phyloP scores from a whole-genome alignment of 2,113 vertebrate species.

The Madoqua kirkii region DNA sequence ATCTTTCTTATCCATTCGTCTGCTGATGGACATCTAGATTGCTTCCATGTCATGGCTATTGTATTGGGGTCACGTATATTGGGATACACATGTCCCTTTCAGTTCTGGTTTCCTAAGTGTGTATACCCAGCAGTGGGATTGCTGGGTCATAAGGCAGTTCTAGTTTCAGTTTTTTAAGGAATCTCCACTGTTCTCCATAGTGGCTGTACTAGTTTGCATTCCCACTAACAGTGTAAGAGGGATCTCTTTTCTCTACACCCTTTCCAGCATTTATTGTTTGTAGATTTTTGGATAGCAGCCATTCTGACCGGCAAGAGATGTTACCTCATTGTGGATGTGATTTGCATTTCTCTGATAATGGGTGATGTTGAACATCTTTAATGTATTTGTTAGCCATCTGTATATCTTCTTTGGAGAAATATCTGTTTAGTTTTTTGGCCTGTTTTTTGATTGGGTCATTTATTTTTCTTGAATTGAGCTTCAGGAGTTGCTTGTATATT shows the following conservation, averaged over 20 bases:
- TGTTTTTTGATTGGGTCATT: neutral
- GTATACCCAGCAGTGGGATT: neutral
- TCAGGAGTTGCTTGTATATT: neutral
- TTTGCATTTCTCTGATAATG: neutral
- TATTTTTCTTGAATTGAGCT: neutral
- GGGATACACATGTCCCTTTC: neutral
- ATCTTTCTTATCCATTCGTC: neutral
- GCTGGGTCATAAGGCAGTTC: neutral
- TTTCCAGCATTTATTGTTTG: neutral
- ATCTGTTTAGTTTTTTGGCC: neutral
- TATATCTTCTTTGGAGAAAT: neutral
- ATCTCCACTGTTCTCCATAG: neutral
- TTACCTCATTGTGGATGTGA: neutral
- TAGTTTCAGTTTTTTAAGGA: neutral
- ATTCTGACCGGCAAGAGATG: neutral
- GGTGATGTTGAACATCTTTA: neutral
- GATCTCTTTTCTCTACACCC: neutral
- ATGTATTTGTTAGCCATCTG: neutral
- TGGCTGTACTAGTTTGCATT: neutral
- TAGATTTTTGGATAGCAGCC: neutral
- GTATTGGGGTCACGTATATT: neutral
- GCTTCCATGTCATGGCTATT: neutral
- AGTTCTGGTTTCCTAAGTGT: rapidly evolving
- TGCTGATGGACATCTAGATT: neutral
- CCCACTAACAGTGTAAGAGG: neutral